Evolutionary conservation across 2,113 vertebrate species (phyloP).

Genomic region (Monopterus albus): DNA sequence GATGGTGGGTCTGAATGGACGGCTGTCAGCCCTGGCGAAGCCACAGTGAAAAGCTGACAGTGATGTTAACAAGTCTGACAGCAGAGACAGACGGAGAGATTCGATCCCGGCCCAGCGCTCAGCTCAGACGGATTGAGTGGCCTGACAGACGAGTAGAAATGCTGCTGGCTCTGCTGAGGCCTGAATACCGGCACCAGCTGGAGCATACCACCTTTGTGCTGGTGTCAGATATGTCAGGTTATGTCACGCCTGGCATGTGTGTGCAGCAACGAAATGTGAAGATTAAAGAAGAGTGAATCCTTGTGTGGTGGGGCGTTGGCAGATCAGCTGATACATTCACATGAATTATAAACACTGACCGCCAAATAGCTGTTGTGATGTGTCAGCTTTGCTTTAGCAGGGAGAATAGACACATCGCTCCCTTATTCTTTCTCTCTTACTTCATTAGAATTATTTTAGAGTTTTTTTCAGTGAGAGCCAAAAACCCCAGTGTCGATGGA

Average conservation of each 20-base stretch:
- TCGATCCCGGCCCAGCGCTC: slow-evolving; percentile 18
- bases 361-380: neutral
- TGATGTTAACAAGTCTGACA: slow-evolving; percentile 51
- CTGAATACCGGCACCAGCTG: slow-evolving; percentile 7
- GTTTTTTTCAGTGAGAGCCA: slow-evolving; percentile 12
- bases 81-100: slow-evolving; percentile 36
- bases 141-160: slow-evolving; percentile 31
- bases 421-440: neutral
- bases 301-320: slow-evolving; percentile 18
- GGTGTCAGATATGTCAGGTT: slow-evolving; percentile 40
- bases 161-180: slow-evolving; percentile 30
- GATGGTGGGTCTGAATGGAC: slow-evolving; percentile 36
- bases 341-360: slow-evolving; percentile 20
- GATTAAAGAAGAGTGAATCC: neutral
- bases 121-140: slow-evolving; percentile 15
- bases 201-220: slow-evolving; percentile 15
- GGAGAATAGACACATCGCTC: neutral
- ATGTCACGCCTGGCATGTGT: slow-evolving; percentile 14
- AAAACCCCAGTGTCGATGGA: neutral
- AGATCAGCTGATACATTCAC: slow-evolving; percentile 25
- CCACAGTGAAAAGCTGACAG: slow-evolving; percentile 56
- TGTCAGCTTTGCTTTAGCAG: slow-evolving; percentile 16
- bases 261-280: slow-evolving; percentile 8
- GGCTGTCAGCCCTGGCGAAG: slow-evolving; percentile 44
- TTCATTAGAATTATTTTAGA: slow-evolving; percentile 12